Conservation (phyloP, 2,888 invertebrate species). For the Zeuzera pyrina region DNA sequence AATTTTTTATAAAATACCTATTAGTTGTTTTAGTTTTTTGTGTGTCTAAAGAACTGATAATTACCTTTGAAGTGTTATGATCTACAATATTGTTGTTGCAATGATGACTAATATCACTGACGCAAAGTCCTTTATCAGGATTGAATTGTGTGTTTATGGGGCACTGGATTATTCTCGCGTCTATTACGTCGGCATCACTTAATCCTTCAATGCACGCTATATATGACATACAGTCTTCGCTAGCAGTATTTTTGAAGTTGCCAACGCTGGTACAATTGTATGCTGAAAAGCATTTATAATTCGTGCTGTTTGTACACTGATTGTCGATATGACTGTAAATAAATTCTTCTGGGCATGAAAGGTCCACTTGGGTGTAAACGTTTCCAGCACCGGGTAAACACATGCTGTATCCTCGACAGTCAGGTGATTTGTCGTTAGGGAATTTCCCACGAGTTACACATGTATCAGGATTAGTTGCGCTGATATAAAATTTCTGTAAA, state of each 20-base stretch:
- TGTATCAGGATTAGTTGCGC: conserved; percentile 25
- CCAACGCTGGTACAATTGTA: conserved; percentile 36
- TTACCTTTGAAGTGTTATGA: too few relatives aligned
- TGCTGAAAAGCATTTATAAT: conserved; percentile 38
- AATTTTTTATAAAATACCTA: too few relatives aligned
- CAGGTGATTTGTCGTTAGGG: conserved; percentile 35
- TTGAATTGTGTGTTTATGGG: conserved; percentile 32
- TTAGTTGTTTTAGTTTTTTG: too few relatives aligned
- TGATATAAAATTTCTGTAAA: conserved; percentile 42
- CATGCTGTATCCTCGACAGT: conserved; percentile 53
- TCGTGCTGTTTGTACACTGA: conserved; percentile 48
- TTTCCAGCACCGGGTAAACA: conserved; percentile 35
- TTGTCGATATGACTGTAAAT: conserved; percentile 46
- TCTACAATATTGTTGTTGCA: neutral
- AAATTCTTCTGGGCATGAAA: conserved; percentile 44
- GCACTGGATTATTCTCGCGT: conserved; percentile 41
- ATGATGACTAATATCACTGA: too few relatives aligned
- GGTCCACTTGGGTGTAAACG: conserved; percentile 39
- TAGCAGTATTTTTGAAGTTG: conserved; percentile 24
- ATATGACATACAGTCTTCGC: conserved; percentile 32
- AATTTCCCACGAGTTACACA: conserved; percentile 46
- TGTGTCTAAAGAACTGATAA: too few relatives aligned
- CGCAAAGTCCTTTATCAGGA: conserved; percentile 25
- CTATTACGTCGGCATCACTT: conserved; percentile 19
- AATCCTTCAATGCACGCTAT: conserved; percentile 41